A percentile compares a stretch with the other conserved stretches of the same genome.
phyloP scores from a whole-genome alignment of 2,888 invertebrate species.

The Erpobdella octoculata region DNA sequence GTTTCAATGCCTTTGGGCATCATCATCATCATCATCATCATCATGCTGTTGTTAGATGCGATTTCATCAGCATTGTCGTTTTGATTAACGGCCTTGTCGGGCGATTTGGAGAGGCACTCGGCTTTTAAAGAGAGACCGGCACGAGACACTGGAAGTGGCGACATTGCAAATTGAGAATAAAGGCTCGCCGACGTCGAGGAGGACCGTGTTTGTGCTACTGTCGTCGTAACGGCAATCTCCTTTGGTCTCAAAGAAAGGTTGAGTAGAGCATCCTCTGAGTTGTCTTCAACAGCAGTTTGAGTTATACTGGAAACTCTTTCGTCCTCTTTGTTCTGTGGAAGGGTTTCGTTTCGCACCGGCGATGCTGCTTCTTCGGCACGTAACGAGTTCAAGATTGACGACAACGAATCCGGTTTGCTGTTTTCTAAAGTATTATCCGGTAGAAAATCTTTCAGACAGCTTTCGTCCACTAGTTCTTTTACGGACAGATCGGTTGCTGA shows the following conservation, averaged over 20 bases:
- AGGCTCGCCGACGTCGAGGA: background rate
- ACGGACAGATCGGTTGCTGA: too few relatives aligned
- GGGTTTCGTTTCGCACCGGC: too few relatives aligned
- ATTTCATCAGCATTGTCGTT: background rate
- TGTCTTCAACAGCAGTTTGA: too few relatives aligned
- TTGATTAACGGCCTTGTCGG: background rate
- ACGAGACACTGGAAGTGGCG: too few relatives aligned
- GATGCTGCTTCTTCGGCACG: too few relatives aligned
- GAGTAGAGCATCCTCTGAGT: background rate
- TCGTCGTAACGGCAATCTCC: background rate
- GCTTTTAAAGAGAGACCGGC: background rate
- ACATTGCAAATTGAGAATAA: background rate
- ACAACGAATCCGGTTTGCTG: too few relatives aligned
- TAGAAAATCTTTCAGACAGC: too few relatives aligned
- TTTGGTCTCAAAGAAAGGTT: background rate
- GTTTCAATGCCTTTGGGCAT: background rate
- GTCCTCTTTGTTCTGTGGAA: too few relatives aligned
- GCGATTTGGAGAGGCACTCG: background rate
- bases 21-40: slow-evolving; percentile 12
- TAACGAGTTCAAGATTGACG: too few relatives aligned
- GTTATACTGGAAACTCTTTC: too few relatives aligned
- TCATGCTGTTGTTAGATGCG: background rate
- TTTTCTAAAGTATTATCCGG: too few relatives aligned
- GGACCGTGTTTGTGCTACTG: background rate
- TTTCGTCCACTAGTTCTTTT: too few relatives aligned